A percentile compares a stretch with the other conserved stretches of the same genome.
These are phyloP conservation scores for Amblyteles armatorius DNA, from an alignment of 2,888 invertebrate species.

Conservation along the genomic window DNA sequence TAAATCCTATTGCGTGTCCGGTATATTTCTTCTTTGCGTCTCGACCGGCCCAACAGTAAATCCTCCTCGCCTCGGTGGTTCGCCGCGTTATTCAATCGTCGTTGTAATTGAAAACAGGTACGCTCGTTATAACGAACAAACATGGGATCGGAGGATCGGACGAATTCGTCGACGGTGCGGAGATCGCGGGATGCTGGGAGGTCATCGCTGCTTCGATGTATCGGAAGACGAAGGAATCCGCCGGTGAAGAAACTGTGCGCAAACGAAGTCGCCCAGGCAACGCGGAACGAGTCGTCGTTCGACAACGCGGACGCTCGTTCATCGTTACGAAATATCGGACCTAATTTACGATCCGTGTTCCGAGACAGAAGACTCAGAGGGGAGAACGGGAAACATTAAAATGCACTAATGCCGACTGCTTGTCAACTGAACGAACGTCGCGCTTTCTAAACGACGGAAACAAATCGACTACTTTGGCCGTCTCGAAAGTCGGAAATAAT, in stretches of 20 bases:
- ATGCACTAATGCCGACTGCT: not conserved
- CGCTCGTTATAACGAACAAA: not conserved
- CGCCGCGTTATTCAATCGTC: not conserved
- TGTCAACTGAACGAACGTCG: not conserved
- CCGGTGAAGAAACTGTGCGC: constrained; percentile 1
- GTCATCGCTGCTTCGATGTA: constrained; percentile 55
- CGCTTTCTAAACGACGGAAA: constrained; percentile 39
- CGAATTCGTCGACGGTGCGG: constrained; percentile 41
- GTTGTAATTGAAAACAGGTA: not conserved
- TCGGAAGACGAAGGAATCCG: constrained; percentile 37
- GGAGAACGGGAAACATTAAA: not conserved
- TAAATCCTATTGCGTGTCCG: constrained; percentile 38
- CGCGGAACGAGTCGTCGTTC: constrained; percentile 6
- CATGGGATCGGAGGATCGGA: constrained; percentile 33
- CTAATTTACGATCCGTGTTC: not conserved
- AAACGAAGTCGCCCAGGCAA: constrained; percentile 5
- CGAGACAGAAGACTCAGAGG: not conserved
- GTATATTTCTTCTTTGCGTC: not conserved
- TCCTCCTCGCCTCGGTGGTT: not conserved
- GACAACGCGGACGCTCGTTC: constrained; percentile 4
- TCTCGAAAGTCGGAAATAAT: constrained; percentile 2
- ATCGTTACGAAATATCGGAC: constrained; percentile 23
- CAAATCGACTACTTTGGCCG: constrained; percentile 13
- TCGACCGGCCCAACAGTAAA: not conserved
- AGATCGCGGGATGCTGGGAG: constrained; percentile 61